These are phyloP conservation scores for Drosophila ficusphila DNA, from an alignment of 1,140 invertebrate species.

Conservation along the genomic window DNA sequence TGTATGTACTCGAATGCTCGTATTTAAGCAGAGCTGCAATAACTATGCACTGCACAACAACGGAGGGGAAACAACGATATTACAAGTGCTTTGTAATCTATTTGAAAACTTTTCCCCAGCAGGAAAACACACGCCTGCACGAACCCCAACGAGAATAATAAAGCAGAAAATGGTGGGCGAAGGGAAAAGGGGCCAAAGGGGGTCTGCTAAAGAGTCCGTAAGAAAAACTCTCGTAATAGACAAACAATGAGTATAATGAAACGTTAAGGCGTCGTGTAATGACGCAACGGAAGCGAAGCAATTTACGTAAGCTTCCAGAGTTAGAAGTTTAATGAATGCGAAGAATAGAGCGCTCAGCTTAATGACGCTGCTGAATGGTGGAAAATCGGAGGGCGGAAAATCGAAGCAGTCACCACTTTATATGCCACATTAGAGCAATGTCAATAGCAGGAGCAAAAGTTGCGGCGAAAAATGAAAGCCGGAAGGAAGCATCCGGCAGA, in stretches of 20 bases:
- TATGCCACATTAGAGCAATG: constrained; percentile 59
- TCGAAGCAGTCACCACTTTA: constrained; percentile 52
- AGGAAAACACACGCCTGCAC: constrained; percentile 28
- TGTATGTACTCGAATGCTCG: too few relatives aligned
- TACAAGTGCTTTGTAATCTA: constrained; percentile 78
- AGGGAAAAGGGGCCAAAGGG: neutral
- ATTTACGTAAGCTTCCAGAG: constrained; percentile 63
- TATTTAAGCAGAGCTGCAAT: constrained; percentile 76
- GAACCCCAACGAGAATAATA: constrained; percentile 26
- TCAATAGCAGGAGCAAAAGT: constrained; percentile 55
- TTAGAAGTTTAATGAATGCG: constrained; percentile 56
- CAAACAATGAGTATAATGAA: constrained; percentile 71
- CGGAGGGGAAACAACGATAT: constrained; percentile 45
- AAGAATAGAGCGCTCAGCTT: constrained; percentile 58
- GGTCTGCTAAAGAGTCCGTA: constrained; percentile 17
- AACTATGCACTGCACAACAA: constrained; percentile 60
- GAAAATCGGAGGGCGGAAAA: constrained; percentile 26
- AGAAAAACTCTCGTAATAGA: constrained; percentile 63
- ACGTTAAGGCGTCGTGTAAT: constrained; percentile 64
- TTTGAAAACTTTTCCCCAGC: constrained; percentile 64
- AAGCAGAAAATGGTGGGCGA: constrained; percentile 3
- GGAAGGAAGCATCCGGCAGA: neutral
- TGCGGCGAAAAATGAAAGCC: constrained; percentile 31
- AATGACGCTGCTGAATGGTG: constrained; percentile 46
- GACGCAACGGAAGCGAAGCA: constrained; percentile 67